Conservation (phyloP, 2,797 vertebrate species). For the Zalophus californianus region DNA sequence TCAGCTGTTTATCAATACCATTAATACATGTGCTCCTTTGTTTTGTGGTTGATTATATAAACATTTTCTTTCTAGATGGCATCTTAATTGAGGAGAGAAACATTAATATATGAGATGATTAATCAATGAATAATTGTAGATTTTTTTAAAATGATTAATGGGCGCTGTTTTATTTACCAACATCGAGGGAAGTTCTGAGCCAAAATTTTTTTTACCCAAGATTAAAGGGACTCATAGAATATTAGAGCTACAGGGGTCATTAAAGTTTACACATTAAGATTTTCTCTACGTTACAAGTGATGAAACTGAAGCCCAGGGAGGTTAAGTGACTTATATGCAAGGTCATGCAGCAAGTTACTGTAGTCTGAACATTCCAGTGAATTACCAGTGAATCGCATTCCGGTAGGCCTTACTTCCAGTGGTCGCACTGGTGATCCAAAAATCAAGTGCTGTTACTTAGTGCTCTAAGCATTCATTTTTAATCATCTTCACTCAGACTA, state of each 20-base stretch:
- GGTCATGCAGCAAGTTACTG: not conserved
- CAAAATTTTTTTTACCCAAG: not conserved
- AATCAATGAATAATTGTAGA: not conserved
- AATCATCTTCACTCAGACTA: not conserved
- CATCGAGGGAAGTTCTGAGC: not conserved
- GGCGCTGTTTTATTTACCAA: not conserved
- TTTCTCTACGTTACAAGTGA: not conserved
- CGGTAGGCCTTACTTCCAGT: not conserved
- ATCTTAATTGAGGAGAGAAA: not conserved
- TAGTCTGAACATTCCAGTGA: not conserved
- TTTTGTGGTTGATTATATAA: not conserved
- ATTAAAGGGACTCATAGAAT: not conserved
- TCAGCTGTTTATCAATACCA: not conserved
- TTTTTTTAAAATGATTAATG: conserved; percentile 32
- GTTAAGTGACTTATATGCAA: not conserved
- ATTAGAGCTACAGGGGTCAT: not conserved
- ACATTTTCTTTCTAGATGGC: not conserved
- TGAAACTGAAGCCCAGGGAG: not conserved
- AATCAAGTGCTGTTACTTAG: not conserved
- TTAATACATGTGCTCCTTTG: not conserved
- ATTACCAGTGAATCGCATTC: not conserved
- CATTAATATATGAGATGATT: not conserved
- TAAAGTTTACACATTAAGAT: not conserved
- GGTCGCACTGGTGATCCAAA: not conserved
- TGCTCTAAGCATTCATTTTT: conserved; percentile 37